Percentiles rank a stretch among this genome's conserved stretches.
Evolutionary conservation across 1,140 invertebrate species (phyloP).

Genomic region (Gonioctena quinquepunctata): DNA sequence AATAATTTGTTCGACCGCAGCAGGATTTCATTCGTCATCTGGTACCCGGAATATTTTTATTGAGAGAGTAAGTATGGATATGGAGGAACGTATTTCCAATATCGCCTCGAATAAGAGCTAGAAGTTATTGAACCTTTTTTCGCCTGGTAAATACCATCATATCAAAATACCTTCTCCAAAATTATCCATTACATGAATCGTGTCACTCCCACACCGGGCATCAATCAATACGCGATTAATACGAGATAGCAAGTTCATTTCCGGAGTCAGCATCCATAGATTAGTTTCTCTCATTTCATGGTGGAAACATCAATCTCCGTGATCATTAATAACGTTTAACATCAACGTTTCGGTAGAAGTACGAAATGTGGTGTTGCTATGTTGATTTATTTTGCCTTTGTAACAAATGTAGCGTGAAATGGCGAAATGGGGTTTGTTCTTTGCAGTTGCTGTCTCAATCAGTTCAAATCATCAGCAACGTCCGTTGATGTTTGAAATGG

Average conservation of each 20-base stretch:
- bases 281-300: conserved; percentile 8
- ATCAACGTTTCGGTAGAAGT: not conserved
- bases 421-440: not conserved
- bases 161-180: no score
- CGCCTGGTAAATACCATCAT: no score
- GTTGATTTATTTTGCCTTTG: not conserved
- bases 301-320: conserved; percentile 9
- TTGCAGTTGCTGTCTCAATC: not conserved
- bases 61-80: no score
- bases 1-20: no score
- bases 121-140: no score
- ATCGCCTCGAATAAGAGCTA: no score
- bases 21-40: no score
- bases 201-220: not conserved
- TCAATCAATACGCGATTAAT: not conserved
- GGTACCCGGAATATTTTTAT: no score
- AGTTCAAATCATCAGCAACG: no score
- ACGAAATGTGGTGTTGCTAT: not conserved
- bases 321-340: conserved; percentile 16
- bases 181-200: no score
- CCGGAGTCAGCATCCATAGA: not conserved
- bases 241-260: not conserved
- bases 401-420: not conserved
- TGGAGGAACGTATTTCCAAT: no score
- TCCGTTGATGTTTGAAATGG: no score